Base-by-base conservation (phyloP, 2,113 vertebrate genomes). In the Lanius ludovicianus region DNA sequence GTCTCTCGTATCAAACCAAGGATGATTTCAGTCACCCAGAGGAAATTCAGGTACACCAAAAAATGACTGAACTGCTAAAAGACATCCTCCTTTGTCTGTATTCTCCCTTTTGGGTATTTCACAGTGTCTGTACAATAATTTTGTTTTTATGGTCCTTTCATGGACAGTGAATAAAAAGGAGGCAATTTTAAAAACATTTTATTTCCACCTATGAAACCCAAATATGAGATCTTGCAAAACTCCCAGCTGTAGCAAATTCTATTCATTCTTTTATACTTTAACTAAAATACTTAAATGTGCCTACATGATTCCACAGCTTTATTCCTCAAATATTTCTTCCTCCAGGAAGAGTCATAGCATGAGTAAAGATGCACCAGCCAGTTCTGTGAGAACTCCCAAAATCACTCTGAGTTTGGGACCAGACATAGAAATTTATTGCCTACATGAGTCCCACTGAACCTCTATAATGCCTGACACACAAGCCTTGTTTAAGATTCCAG, bases 391-490 rank as follows among this genome's bases (percentile, higher is more conserved):
- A 60, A n/a, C 22, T 70, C 46, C 12, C 28, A 8, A 69, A 46
- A 69, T 50, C 39, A 7, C 46, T 17, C 60, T 46, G 64, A 30
- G 5, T 80, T 56, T 27, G 47, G 68, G 35, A 50, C 6, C 46
- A 79, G 50, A 13, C 41, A 35, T 1, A 35, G 18, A 60, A 79
- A 77, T 57, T 24, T 59, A 2, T 3, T 41, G 10, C 10, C 46
- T 24, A 3, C 28, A 5, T 1, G 5, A 69, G 49, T 41, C 22
- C 33, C 4, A 9, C 0, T 13, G 24, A 90, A 53, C 23, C 25
- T 41, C 55, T 64, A 0, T 4, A 15, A 10, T 1, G 2, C 12
- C 65, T 28, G 25, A 41, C 55, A n/a, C 46, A 10, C 25, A 13
- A 30, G 22, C 27, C 55, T 52, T 30, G 21, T 44, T 52, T 37